A percentile compares a stretch with the other conserved stretches of the same genome.
phyloP scores from a whole-genome alignment of 2,888 invertebrate genomes.

The Graphium colonna region DNA sequence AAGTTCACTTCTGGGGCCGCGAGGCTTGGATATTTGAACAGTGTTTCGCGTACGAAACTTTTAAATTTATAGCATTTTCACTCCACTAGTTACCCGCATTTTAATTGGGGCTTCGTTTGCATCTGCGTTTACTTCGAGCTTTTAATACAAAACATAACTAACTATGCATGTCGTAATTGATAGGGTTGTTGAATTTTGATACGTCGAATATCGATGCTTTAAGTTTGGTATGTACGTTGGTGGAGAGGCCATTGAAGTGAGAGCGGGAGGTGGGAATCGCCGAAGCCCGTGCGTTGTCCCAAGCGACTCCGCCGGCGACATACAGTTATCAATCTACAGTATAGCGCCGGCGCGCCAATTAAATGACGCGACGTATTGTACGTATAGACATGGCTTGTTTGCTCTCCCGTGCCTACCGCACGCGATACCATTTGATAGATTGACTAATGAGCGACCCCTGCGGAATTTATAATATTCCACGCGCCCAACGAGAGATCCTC shows the following conservation, averaged over 20 bases:
- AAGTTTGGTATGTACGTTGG: no score
- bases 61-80: background rate
- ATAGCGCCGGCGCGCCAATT: constrained; percentile 16
- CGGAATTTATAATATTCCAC: constrained; percentile 31
- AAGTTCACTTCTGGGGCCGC: background rate
- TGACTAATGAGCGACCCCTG: constrained; percentile 50
- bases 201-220: no score
- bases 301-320: constrained; percentile 8
- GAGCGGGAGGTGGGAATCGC: background rate
- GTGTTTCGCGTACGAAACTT: background rate
- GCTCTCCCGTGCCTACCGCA: constrained; percentile 25
- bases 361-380: constrained; percentile 16
- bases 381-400: constrained; percentile 20
- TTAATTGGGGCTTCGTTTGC: no score
- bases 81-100: background rate
- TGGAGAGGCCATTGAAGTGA: no score
- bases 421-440: constrained; percentile 43
- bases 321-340: constrained; percentile 15
- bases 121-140: no score
- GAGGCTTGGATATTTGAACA: background rate
- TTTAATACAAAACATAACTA: no score
- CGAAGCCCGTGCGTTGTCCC: background rate
- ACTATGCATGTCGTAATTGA: no score
- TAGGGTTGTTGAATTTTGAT: no score
- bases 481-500: constrained; percentile 33